Percentiles rank a stretch among this genome's conserved stretches.
These are phyloP conservation scores for Petrolisthes cinctipes DNA, from an alignment of 2,888 invertebrate genomes.

Conservation along the genomic window DNA sequence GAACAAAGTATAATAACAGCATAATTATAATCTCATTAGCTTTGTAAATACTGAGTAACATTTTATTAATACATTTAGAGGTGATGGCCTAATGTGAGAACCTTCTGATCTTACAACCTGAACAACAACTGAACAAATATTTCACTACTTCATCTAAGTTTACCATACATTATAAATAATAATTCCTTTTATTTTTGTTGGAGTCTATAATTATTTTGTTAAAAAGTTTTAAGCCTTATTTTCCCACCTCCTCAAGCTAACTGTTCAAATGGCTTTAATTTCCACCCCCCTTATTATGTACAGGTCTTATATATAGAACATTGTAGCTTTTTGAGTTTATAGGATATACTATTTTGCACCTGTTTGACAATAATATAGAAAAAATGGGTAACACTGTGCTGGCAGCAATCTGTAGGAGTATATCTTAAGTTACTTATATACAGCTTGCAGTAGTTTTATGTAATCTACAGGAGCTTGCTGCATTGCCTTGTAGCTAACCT, in stretches of 20 bases:
- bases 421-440: no score
- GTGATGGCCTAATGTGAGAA: conserved; percentile 8
- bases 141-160: not conserved
- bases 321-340: conserved; percentile 20
- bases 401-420: not conserved
- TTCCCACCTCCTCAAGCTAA: conserved; percentile 18
- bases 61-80: not conserved
- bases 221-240: conserved; percentile 42
- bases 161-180: not conserved
- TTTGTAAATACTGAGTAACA: conserved; percentile 34
- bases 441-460: no score
- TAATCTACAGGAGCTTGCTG: no score
- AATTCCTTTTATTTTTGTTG: conserved; percentile 26
- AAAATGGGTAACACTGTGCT: not conserved
- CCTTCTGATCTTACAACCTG: not conserved
- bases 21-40: conserved; percentile 45
- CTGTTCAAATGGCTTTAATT: conserved; percentile 56
- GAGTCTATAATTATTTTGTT: conserved; percentile 40
- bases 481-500: no score
- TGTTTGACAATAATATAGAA: not conserved
- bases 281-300: conserved; percentile 35
- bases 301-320: conserved; percentile 9
- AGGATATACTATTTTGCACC: not conserved
- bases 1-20: conserved; percentile 31
- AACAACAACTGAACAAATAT: conserved; percentile 15